Base-by-base conservation (phyloP, 2,888 invertebrate genomes). In the Sarcophaga variegata region DNA sequence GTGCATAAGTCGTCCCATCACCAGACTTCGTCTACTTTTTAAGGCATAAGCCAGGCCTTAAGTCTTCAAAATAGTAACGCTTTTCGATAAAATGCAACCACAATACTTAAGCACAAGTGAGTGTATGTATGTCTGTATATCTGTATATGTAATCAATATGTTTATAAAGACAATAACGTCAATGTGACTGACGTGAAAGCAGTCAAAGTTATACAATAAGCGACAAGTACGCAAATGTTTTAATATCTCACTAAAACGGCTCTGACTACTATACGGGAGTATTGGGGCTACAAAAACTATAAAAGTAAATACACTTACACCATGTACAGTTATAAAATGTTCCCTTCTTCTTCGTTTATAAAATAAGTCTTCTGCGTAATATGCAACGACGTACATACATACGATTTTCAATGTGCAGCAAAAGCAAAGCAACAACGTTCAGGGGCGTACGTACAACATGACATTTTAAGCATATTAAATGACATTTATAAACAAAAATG, bases 241-340 rank as follows among this genome's bases (percentile, higher is more conserved):
- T 59, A 77, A 81, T 83, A 83, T 79, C 37, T 37, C 37, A 37
- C 10, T 37, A 37, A 37, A 37, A 37, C 37, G 8, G 8, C 37
- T 37, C 10, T 22, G 22, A 22, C 22, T 22, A 2, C 8, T 37
- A 37, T 37, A 37, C 2, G 37, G 37, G 37, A 37, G 37, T 37
- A 37, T 37, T 37, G 37, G 37, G 45, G 47, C 60, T 67, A 27
- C 45, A 66, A 17, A 63, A 22, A 45, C 22, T 45, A 45, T 17
- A 17, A 17, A 45, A n/a, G 64, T 22, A 63, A 47, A 69, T 49
- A 63, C n/a, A 74, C 45, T 8, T 77, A 86, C 76, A 63, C 83
- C 83, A 81, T 86, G 83, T 86, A 86, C 86, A 80, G 86, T 86
- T 86, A 86, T 74, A 83, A 80, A 69, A 83, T 72, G 72, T 81